Evolutionary conservation across 2,888 invertebrate genomes (phyloP).

Genomic region (Chrysina gloriosa): DNA sequence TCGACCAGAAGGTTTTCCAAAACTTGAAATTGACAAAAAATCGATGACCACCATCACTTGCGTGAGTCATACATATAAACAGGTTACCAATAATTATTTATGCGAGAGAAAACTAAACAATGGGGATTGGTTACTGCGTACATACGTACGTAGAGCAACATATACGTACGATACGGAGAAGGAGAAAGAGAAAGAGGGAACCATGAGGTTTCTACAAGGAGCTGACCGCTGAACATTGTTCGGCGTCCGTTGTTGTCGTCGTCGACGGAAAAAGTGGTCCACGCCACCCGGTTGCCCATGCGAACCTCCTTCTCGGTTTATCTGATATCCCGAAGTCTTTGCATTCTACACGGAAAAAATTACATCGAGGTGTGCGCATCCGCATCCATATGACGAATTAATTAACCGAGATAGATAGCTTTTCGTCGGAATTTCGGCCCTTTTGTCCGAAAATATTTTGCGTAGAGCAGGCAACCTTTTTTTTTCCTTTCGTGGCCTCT

Average conservation of each 20-base stretch:
- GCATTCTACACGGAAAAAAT: conserved; percentile 20
- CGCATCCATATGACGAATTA: conserved; percentile 29
- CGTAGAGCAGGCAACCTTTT: background rate
- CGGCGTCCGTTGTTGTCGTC: conserved; percentile 1
- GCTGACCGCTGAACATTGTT: conserved; percentile 5
- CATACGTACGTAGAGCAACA: background rate
- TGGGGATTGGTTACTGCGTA: conserved; percentile 10
- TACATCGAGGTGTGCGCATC: conserved; percentile 19
- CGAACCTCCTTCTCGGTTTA: conserved; percentile 14
- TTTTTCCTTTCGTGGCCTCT: background rate
- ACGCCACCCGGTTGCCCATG: conserved; percentile 10
- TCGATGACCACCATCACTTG: conserved; percentile 8
- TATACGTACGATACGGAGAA: background rate
- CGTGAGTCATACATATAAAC: conserved; percentile 7
- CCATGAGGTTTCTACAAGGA: background rate
- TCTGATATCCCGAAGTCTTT: conserved; percentile 23
- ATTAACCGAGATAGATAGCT: conserved; percentile 22
- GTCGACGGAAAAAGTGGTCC: conserved; percentile 17
- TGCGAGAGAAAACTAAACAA: conserved; percentile 7
- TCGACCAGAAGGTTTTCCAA: background rate
- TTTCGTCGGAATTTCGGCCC: conserved; percentile 13
- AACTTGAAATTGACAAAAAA: conserved; percentile 5
- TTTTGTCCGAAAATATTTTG: conserved; percentile 18
- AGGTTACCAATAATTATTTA: conserved; percentile 12
- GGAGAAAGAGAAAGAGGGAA: background rate